Evolutionary conservation across 2,113 vertebrate species (phyloP).

Genomic region (Pedionomus torquatus): DNA sequence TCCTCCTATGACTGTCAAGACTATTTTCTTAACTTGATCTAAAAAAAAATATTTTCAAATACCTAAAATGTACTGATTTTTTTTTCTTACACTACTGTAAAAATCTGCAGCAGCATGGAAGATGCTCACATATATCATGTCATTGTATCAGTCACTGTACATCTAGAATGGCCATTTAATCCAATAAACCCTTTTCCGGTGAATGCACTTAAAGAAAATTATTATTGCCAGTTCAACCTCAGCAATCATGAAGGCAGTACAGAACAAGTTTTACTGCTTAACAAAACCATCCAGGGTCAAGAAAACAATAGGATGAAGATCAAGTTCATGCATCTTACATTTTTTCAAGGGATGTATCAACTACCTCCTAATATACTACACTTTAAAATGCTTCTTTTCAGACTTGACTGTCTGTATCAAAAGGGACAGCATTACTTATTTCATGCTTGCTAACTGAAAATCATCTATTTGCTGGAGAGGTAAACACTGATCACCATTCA

Average conservation of each 20-base stretch:
- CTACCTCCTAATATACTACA: background rate
- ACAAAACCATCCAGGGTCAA: background rate
- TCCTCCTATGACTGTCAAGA: background rate
- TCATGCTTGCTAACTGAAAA: background rate
- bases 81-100: background rate
- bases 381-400: background rate
- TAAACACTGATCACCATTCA: background rate
- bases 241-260: background rate
- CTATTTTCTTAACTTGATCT: background rate
- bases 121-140: background rate
- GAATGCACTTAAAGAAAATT: background rate
- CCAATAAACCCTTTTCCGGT: background rate
- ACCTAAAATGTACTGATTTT: background rate
- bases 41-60: background rate
- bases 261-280: background rate
- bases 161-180: background rate
- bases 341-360: background rate
- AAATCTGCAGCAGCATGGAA: background rate
- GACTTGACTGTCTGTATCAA: background rate
- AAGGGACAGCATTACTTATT: background rate
- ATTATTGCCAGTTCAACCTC: background rate
- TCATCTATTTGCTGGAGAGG: background rate
- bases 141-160: background rate
- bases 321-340: background rate
- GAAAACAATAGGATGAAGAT: background rate